Evolutionary conservation across 2,888 invertebrate species (phyloP).

Genomic region (Belgica antarctica): DNA sequence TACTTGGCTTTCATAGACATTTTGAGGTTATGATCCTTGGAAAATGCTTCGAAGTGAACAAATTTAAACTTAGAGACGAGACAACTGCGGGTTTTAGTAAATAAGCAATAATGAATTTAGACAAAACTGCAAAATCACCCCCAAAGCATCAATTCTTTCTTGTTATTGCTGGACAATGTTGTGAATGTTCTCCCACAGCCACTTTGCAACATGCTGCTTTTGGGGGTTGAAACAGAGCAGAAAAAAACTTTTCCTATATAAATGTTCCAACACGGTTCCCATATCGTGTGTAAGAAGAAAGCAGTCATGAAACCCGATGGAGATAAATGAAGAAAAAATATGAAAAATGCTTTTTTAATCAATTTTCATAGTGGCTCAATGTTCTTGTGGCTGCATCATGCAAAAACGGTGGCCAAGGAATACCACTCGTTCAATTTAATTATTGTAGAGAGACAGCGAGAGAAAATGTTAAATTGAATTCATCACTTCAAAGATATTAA

Average conservation of each 20-base stretch:
- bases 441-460: background rate
- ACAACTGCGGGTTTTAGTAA: too few species aligned
- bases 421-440: slow-evolving; percentile 1
- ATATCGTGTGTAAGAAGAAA: slow-evolving; percentile 25
- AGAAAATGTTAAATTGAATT: background rate
- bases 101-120: too few species aligned
- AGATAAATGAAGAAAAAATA: slow-evolving; percentile 2
- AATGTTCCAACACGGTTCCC: slow-evolving; percentile 35
- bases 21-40: too few species aligned
- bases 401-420: background rate
- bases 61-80: too few species aligned
- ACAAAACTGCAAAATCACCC: too few species aligned
- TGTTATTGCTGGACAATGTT: slow-evolving; percentile 40
- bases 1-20: too few species aligned
- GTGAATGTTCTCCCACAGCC: slow-evolving; percentile 43
- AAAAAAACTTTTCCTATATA: slow-evolving; percentile 31
- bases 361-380: slow-evolving; percentile 14
- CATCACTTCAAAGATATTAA: slow-evolving; percentile 28
- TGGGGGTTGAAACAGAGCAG: slow-evolving; percentile 8
- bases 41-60: too few species aligned
- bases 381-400: background rate
- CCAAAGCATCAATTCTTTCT: slow-evolving; percentile 2
- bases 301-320: background rate
- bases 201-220: slow-evolving; percentile 43
- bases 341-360: slow-evolving; percentile 26